phyloP scores from a whole-genome alignment of 1,140 invertebrate genomes.

The Panagrolaimus sp. region DNA sequence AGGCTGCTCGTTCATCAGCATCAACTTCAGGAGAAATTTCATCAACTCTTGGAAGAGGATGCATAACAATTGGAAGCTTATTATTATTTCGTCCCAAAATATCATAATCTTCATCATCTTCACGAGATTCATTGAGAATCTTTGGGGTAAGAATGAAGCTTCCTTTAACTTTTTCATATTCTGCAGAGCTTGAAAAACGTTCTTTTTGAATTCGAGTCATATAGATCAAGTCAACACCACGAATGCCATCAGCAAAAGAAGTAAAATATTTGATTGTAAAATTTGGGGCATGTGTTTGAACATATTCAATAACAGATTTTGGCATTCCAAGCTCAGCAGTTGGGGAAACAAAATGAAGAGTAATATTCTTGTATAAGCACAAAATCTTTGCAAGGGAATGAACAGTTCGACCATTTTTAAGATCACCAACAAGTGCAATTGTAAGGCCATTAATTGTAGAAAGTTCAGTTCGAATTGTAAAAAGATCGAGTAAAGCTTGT shows the following conservation, averaged over 20 bases:
- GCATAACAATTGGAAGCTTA: slow-evolving; percentile 80
- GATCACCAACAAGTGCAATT: slow-evolving; percentile 76
- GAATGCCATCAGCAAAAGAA: slow-evolving; percentile 74
- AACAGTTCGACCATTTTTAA: slow-evolving; percentile 94
- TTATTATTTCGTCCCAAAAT: not conserved
- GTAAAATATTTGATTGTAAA: slow-evolving; percentile 64
- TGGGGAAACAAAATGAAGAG: slow-evolving; percentile 87
- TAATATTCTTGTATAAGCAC: slow-evolving; percentile 63
- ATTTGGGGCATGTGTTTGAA: slow-evolving; percentile 66
- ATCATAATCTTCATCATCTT: slow-evolving; percentile 23
- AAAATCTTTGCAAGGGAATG: slow-evolving; percentile 83
- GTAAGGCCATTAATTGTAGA: slow-evolving; percentile 93
- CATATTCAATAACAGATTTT: slow-evolving; percentile 72
- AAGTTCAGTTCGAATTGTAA: slow-evolving; percentile 96
- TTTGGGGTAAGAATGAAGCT: slow-evolving; percentile 82
- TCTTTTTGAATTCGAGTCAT: slow-evolving; percentile 96
- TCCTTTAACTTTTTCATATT: slow-evolving; percentile 80
- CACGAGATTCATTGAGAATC: slow-evolving; percentile 84
- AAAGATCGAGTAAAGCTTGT: slow-evolving; percentile 91
- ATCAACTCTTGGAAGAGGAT: slow-evolving; percentile 85
- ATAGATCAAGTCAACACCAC: slow-evolving; percentile 86
- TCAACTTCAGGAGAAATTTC: slow-evolving; percentile 89
- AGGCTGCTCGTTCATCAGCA: slow-evolving; percentile 87
- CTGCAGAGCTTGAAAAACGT: slow-evolving; percentile 74
- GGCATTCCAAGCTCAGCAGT: slow-evolving; percentile 77